Conservation (phyloP, 1,140 invertebrate species). For the Choristoneura fumiferana region DNA sequence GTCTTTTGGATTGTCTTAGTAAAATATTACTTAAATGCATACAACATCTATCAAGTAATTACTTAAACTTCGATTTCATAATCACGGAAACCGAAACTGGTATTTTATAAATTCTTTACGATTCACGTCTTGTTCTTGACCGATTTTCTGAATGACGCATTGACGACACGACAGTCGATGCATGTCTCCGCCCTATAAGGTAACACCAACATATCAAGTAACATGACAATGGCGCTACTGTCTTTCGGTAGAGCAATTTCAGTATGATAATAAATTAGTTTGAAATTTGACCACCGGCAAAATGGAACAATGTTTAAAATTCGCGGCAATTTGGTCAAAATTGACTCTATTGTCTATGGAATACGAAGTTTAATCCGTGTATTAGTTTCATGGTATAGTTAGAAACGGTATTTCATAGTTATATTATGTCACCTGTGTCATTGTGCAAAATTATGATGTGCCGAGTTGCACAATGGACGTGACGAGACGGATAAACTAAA, state of each 20-base stretch:
- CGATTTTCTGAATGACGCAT: constrained; percentile 5
- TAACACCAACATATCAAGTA: too few species aligned
- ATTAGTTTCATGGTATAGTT: too few species aligned
- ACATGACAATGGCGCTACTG: too few species aligned
- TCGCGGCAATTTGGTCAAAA: too few species aligned
- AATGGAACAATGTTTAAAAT: too few species aligned
- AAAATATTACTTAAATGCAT: too few species aligned
- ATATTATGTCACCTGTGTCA: constrained; percentile 5
- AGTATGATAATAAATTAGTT: not conserved
- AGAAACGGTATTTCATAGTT: constrained; percentile 17
- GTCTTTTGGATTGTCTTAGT: too few species aligned
- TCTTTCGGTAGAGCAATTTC: too few species aligned
- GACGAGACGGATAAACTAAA: constrained; percentile 12
- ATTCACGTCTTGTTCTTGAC: constrained; percentile 11
- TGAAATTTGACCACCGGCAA: not conserved
- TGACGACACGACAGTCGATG: constrained; percentile 1
- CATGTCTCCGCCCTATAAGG: constrained; percentile 1
- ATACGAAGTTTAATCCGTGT: too few species aligned
- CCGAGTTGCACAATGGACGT: constrained; percentile 12
- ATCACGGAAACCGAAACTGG: constrained; percentile 2
- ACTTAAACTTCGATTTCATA: too few species aligned
- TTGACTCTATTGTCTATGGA: too few species aligned
- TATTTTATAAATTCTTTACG: constrained; percentile 7
- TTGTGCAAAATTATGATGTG: constrained; percentile 17
- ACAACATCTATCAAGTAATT: too few species aligned